Base-by-base conservation (phyloP, 2,888 invertebrate species). In the Drepanosiphum platanoidis region DNA sequence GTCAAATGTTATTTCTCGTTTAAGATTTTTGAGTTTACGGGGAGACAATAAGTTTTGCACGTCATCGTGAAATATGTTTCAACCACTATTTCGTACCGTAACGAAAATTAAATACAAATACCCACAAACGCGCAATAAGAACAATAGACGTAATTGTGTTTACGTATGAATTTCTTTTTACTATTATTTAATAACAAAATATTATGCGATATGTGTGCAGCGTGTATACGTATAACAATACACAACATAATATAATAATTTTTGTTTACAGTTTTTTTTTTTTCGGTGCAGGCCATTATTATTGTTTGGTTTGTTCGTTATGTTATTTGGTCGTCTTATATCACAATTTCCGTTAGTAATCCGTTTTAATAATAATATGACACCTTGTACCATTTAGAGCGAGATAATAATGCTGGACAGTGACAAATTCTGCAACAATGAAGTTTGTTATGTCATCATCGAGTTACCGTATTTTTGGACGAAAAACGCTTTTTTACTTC, bases 321-420 rank as follows among this genome's bases (percentile, higher is more conserved):
- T 64, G 15, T 15, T n/a, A 72, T 42, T 72, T 72, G 30, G 15
- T n/a, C 27, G 13, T 75, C 52, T 11, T 75, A 36, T 36, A 75
- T 75, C 27, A 22, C 64, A 9, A 27, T 68, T 34, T 27, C n/a
- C 32, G 34, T n/a, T 13, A 68, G 34, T 68, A 52, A 80, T 80
- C 18, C 27, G 68, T 68, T 42, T n/a, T 36, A 32, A 80, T 52
- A 32, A 80, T 52, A 15, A 68, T 52, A 52, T 34, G 34, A 80
- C 36, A 80, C 27, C 18, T 80, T 34, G 34, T 68, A 68, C 46
- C 34, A 27, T 80, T 80, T 68, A 34, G 46, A 80, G 34, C 34
- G 34, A 79, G 15, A 79, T 27, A 36, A 68, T 52, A 68, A 79
- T 15, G 27, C 66, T 0, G 15, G 46, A 68, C 68, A 80, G 34